Evolutionary conservation across 2,888 invertebrate species (phyloP).

Genomic region (Diarsia dahlii): DNA sequence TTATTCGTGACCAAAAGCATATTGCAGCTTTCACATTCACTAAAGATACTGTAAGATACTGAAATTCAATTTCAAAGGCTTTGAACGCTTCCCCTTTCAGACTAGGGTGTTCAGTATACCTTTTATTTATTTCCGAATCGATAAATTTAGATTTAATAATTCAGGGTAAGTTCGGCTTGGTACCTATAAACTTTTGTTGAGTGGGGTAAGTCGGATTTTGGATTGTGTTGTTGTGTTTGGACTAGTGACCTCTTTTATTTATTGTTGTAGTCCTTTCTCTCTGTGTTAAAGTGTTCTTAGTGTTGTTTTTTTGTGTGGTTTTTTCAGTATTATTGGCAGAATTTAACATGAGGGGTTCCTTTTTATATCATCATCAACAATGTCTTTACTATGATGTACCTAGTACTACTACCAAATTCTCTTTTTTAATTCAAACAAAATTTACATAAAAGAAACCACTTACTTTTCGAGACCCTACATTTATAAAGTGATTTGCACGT

Average conservation of each 20-base stretch:
- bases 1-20: slow-evolving; percentile 50
- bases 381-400: not conserved
- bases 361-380: not conserved
- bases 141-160: slow-evolving; percentile 67
- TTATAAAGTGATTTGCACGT: slow-evolving; percentile 1
- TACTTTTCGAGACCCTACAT: not conserved
- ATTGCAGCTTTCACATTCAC: slow-evolving; percentile 42
- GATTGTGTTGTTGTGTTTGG: slow-evolving; percentile 15
- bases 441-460: not conserved
- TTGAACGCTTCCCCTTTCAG: slow-evolving; percentile 49
- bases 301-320: not conserved
- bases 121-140: slow-evolving; percentile 67
- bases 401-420: not conserved
- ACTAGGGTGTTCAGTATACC: slow-evolving; percentile 52
- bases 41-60: slow-evolving; percentile 36
- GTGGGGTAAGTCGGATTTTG: slow-evolving; percentile 24
- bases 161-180: slow-evolving; percentile 38
- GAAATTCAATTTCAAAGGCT: slow-evolving; percentile 68
- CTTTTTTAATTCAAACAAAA: not conserved
- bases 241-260: slow-evolving; percentile 28
- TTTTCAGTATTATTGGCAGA: not conserved
- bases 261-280: not conserved
- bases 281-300: not conserved
- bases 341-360: not conserved
- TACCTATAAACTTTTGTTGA: slow-evolving; percentile 38